Conservation (phyloP, 1,140 invertebrate species). For the Cherax quadricarinatus region DNA sequence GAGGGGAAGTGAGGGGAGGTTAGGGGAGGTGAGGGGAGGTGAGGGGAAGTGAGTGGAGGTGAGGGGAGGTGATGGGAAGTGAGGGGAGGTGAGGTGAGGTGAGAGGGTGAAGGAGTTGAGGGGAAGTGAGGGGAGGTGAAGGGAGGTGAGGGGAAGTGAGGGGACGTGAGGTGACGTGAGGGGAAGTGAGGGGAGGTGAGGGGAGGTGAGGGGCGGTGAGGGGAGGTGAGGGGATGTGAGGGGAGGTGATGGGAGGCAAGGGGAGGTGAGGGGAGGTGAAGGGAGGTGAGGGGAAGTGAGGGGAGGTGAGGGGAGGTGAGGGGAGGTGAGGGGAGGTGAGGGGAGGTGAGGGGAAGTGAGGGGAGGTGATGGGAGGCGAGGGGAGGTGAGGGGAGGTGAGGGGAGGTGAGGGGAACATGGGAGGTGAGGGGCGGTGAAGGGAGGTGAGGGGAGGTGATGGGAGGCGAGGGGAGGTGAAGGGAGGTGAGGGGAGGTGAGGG, state of each 20-base stretch:
- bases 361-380: too few relatives aligned
- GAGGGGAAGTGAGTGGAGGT: not conserved
- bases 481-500: not conserved
- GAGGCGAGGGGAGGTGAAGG: too few relatives aligned
- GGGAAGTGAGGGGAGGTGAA: too few relatives aligned
- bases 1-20: too few relatives aligned
- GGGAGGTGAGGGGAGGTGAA: too few relatives aligned
- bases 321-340: not conserved
- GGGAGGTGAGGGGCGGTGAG: too few relatives aligned
- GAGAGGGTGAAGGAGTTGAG: too few relatives aligned
- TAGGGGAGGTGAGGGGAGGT: too few relatives aligned
- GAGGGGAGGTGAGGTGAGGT: constrained; percentile 2
- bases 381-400: too few relatives aligned
- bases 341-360: not conserved
- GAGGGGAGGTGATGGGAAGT: not conserved
- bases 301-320: not conserved
- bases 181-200: not conserved
- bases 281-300: not conserved
- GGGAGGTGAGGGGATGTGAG: not conserved
- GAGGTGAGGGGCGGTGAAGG: not conserved
- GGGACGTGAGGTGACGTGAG: not conserved
- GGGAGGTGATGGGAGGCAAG: too few relatives aligned
- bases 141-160: not conserved
- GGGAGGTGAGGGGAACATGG: constrained; percentile 12
- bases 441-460: not conserved